Percentiles rank a stretch among this genome's conserved stretches.
Evolutionary conservation across 1,140 invertebrate genomes (phyloP).

Genomic region (Bombus breviceps): DNA sequence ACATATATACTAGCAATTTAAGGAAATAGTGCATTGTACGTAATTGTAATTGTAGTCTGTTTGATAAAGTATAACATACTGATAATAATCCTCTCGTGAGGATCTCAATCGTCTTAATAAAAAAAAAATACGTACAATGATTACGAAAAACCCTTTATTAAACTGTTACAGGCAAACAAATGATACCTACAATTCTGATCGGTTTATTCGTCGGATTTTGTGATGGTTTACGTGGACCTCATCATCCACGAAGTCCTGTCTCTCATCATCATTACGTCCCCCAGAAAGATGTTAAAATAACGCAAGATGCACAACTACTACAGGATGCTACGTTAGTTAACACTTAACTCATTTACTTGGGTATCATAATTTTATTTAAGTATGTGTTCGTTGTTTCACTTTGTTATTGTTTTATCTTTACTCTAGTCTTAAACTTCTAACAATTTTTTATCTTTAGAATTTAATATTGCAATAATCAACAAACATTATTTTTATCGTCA

Average conservation of each 20-base stretch:
- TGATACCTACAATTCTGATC: slow-evolving; percentile 69
- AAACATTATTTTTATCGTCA: background rate
- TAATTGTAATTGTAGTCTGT: background rate
- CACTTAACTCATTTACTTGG: background rate
- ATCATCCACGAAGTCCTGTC: slow-evolving; percentile 86
- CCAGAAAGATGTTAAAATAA: slow-evolving; percentile 83
- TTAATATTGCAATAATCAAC: no score
- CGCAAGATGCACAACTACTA: slow-evolving; percentile 86
- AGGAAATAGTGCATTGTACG: no score
- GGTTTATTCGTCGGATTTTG: slow-evolving; percentile 51
- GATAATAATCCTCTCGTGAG: background rate
- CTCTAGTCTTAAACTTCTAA: background rate
- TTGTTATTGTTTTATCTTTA: slow-evolving; percentile 11
- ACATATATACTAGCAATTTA: no score
- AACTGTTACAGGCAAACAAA: slow-evolving; percentile 58
- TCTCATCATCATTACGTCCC: slow-evolving; percentile 84
- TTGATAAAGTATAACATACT: background rate
- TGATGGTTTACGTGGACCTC: slow-evolving; percentile 85
- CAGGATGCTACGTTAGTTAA: slow-evolving; percentile 83
- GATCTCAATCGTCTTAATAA: background rate
- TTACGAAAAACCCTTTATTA: background rate
- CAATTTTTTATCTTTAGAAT: background rate
- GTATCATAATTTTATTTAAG: background rate
- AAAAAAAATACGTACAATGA: background rate
- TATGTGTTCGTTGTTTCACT: background rate